Percentiles rank a stretch among this genome's conserved stretches.
phyloP scores from a whole-genome alignment of 1,140 invertebrate genomes.

The Drosophila prosaltans region DNA sequence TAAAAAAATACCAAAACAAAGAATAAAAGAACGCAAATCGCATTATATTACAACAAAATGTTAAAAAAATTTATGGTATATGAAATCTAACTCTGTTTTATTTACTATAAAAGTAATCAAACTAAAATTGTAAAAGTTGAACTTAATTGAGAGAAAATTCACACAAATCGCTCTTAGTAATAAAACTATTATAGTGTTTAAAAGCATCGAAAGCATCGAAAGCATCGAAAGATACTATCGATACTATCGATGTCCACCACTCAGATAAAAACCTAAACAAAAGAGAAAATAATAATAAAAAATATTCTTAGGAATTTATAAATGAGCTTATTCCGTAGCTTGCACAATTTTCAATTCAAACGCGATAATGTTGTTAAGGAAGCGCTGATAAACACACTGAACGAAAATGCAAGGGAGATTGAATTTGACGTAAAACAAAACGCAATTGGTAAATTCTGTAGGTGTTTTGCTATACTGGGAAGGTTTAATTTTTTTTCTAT shows the following conservation, averaged over 20 bases:
- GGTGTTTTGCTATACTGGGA: conserved; percentile 50
- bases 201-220: not conserved
- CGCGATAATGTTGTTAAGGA: conserved; percentile 88
- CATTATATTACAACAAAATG: no score
- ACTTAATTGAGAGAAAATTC: no score
- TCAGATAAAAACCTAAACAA: not conserved
- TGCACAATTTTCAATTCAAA: conserved; percentile 68
- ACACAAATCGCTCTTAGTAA: no score
- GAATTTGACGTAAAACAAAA: conserved; percentile 86
- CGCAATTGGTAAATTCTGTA: conserved; percentile 47
- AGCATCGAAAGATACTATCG: not conserved
- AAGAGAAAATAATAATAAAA: not conserved
- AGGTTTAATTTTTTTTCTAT: not conserved
- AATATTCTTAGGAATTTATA: conserved; percentile 10
- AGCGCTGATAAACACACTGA: conserved; percentile 88
- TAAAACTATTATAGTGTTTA: no score
- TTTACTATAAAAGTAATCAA: no score
- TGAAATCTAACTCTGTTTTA: no score
- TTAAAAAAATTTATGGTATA: no score
- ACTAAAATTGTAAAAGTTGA: no score
- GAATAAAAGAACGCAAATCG: not conserved
- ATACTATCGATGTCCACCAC: not conserved
- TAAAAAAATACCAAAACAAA: not conserved
- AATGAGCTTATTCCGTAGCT: conserved; percentile 80
- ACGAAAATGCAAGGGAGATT: conserved; percentile 89